Evolutionary conservation across 2,797 vertebrate genomes (phyloP).

Genomic region (Melanogrammus aeglefinus): DNA sequence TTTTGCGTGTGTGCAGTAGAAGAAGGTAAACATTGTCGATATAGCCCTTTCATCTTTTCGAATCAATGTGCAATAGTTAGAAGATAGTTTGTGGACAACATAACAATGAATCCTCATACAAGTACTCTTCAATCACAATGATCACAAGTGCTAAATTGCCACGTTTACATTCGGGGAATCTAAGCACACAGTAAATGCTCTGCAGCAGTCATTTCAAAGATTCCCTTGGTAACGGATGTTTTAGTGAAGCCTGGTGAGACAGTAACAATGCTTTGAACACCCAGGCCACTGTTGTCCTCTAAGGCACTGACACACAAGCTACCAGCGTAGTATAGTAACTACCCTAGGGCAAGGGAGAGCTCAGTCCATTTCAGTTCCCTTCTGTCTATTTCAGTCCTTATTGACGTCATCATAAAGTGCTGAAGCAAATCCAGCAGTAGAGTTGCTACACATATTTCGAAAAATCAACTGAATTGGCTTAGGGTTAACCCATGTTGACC

Average conservation of each 20-base stretch:
- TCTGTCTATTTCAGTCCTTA: background rate
- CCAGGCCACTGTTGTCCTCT: background rate
- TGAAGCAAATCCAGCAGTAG: background rate
- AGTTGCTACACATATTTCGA: too few relatives aligned
- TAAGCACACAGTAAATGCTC: too few relatives aligned
- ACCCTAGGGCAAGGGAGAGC: conserved; percentile 8
- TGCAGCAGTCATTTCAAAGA: background rate
- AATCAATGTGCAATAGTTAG: background rate
- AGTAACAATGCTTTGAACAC: background rate
- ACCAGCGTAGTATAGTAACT: too few relatives aligned
- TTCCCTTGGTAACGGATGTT: background rate
- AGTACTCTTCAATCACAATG: background rate
- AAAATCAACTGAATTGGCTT: conserved; percentile 45
- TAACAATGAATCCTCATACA: background rate
- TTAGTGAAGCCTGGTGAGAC: too few relatives aligned
- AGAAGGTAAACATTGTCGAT: too few relatives aligned
- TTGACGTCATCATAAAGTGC: background rate
- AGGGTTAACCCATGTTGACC: conserved; percentile 19
- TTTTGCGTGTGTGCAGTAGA: too few relatives aligned
- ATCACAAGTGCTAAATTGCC: too few relatives aligned
- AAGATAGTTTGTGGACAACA: background rate
- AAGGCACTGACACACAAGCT: background rate
- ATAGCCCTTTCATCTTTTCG: too few relatives aligned
- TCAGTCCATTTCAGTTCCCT: conserved; percentile 3
- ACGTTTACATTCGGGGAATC: background rate